Evolutionary conservation across 2,797 vertebrate genomes (phyloP), one percentile per base, ranked within the genome.

Genomic region (Sebastes itinus): DNA sequence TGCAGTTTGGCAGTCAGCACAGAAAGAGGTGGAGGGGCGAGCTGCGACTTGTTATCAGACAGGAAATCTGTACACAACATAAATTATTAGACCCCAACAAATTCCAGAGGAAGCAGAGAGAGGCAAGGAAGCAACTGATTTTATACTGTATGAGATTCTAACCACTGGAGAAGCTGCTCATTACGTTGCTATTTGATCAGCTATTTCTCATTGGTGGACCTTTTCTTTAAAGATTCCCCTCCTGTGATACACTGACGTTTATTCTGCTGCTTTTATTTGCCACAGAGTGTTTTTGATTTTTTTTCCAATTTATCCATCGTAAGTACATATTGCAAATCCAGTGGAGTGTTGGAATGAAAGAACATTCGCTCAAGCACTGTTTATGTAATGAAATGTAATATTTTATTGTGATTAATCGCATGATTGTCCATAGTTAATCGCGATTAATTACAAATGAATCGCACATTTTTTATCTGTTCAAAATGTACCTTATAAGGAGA

Each of bases 21-120:
- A 33, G 11, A 65, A 25, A 62, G 61, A 54, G 30, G 49, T 2
- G 49, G 55, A 60, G 22, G 38, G 56, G 22, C 71, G 7, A 62
- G 85, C 75, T 49, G 49, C 4, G 77, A 82, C 90, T 71, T 28
- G 77, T 77, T 61, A 77, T 87, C 72, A 56, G 25, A 22, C 61
- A 28, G 46, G 20, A 82, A 70, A 79, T 82, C 65, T 70, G 22
- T 25, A 38, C 49, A 49, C 60, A 46, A 65, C 75, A 75, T 38
- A 60, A 66, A 81, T 54, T 4, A 78, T 77, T 49, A 23, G 30
- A 33, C 25, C 60, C n/a, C 1, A 79, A 80, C 42, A 75, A 79
- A 84, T 76, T 79, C 68, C 68, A 66, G 5, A 72, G 60, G 72
- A 69, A 64, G n/a, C 16, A 10, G 38, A 12, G 20, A 61, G 25